Evolutionary conservation across 2,888 invertebrate species (phyloP), one percentile per base, ranked within the genome.

Genomic region (Oeneis ivallda): DNA sequence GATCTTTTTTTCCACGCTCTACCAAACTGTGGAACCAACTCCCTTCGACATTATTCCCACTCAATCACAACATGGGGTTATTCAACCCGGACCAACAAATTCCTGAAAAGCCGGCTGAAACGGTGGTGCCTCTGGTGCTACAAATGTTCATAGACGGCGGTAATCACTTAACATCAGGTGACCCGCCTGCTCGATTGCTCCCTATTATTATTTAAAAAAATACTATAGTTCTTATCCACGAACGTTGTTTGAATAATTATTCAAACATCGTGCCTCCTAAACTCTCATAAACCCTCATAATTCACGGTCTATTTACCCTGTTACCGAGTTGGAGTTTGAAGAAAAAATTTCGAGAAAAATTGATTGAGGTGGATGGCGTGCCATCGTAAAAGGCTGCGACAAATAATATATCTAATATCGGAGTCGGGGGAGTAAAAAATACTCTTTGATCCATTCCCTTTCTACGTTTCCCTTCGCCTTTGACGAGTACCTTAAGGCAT

Each of bases 401-500:
- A 43, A 45, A 58, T 57, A 57, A 45, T 45, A 45, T 15, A n/a
- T n/a, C n/a, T n/a, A 43, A 57, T 19, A 17, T 43, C 32, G 34
- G 8, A 15, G 10, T 2, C 34, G 17, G 54, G 34, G 37, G 37
- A 54, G 11, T 54, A 15, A 34, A n/a, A 37, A 54, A 47, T 41
- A 57, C 26, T 34, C 45, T 45, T 47, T 45, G 45, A 58, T 58
- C 58, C 47, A 15, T 34, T 58, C 43, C 47, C 45, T 58, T 58
- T 58, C 34, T 47, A 47, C 32, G 7, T 58, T 47, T 32, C 19
- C 57, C 17, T 26, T 50, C 26, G 50, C 43, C 58, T 59, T 49
- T 59, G 59, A 49, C 15, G 49, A 49, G 47, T 47, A 37, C 49
- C 59, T 49, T 13, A 32, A 19, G 37, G 49, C 32, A 4, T 59